These are phyloP conservation scores for Andrena marginata DNA, from an alignment of 2,888 invertebrate genomes.

Conservation along the genomic window DNA sequence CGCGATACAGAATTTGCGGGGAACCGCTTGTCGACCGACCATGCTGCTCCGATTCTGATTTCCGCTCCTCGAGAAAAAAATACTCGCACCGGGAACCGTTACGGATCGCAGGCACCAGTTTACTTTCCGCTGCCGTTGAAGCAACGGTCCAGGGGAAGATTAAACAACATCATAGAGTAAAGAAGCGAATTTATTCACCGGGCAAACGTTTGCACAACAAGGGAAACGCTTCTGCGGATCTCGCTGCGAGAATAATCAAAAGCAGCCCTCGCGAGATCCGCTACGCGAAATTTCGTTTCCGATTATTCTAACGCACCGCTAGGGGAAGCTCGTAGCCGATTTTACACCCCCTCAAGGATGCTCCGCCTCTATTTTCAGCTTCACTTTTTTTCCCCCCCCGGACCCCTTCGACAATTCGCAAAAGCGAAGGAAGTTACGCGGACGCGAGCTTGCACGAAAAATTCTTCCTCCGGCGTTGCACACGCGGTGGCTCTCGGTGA, in stretches of 20 bases:
- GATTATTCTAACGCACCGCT: conserved; percentile 6
- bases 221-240: neutral
- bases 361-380: neutral
- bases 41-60: neutral
- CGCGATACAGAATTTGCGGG: conserved; percentile 53
- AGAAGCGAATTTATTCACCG: neutral
- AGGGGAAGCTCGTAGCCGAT: neutral
- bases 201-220: neutral
- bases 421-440: conserved; percentile 25
- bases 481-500: conserved; percentile 24
- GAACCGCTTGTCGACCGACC: neutral
- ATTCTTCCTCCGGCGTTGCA: conserved; percentile 18
- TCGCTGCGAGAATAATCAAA: neutral
- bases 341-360: conserved; percentile 6
- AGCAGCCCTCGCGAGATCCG: neutral
- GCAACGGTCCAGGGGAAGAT: neutral
- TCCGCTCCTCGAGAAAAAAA: neutral
- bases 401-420: conserved; percentile 24
- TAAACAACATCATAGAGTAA: neutral
- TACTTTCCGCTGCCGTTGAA: no score
- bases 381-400: neutral
- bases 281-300: conserved; percentile 21
- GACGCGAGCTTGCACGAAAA: neutral
- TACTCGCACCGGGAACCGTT: no score
- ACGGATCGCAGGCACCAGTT: no score